Percentiles rank a stretch among this genome's conserved stretches.
Evolutionary conservation across 2,113 vertebrate species (phyloP).

Genomic region (Psilopsiagon aymara): DNA sequence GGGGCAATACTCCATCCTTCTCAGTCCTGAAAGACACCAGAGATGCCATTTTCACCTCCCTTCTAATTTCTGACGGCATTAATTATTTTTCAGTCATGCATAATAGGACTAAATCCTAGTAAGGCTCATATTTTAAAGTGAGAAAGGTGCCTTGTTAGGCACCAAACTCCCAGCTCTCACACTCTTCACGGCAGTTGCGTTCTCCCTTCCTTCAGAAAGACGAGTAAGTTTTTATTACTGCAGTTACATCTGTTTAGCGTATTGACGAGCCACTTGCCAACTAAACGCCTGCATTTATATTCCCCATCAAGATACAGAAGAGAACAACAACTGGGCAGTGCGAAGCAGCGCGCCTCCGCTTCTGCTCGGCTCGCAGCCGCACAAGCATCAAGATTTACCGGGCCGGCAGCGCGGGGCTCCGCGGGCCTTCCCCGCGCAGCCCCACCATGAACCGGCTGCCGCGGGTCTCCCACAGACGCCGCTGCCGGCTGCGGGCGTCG

Average conservation of each 20-base stretch:
- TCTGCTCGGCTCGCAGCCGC: not conserved
- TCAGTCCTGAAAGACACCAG: not conserved
- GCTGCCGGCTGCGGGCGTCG: not conserved
- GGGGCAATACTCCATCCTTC: not conserved
- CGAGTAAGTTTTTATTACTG: not conserved
- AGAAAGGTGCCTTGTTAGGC: not conserved
- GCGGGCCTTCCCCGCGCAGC: not conserved
- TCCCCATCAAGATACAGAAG: fast-evolving
- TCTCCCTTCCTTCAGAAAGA: not conserved
- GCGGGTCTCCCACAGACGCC: not conserved
- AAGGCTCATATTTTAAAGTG: not conserved
- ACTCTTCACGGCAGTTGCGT: not conserved
- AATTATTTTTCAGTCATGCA: not conserved
- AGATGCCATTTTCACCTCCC: not conserved
- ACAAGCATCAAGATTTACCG: fast-evolving
- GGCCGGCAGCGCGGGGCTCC: not conserved
- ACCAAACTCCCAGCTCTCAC: not conserved
- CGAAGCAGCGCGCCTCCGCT: not conserved
- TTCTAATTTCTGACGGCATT: not conserved
- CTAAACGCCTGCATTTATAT: fast-evolving
- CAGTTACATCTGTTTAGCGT: not conserved
- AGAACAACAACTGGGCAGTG: fast-evolving
- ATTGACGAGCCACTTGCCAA: not conserved
- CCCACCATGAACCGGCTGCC: not conserved
- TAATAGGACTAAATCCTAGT: not conserved